Conservation (phyloP, 2,888 invertebrate genomes). For the Hypsopygia costalis region DNA sequence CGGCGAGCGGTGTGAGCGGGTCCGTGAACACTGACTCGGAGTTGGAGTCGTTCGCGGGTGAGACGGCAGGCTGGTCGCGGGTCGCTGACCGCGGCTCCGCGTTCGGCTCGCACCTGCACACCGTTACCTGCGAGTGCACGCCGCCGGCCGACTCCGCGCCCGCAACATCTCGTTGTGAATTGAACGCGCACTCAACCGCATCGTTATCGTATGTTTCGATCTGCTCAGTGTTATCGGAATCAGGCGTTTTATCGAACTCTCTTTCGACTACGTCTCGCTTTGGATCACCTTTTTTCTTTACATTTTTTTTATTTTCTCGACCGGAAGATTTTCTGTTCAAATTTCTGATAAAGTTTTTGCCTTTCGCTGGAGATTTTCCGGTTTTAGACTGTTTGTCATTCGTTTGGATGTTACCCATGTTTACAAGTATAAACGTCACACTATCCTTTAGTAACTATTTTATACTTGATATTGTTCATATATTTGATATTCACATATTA, state of each 20-base stretch:
- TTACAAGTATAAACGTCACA: constrained; percentile 8
- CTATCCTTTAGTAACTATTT: background rate
- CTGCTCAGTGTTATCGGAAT: constrained; percentile 70
- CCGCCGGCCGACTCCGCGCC: constrained; percentile 42
- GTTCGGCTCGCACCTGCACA: constrained; percentile 65
- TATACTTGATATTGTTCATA: too few species aligned
- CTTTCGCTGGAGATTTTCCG: constrained; percentile 79
- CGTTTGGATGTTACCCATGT: constrained; percentile 79
- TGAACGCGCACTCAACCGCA: constrained; percentile 68
- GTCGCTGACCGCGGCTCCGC: constrained; percentile 71
- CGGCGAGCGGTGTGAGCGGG: constrained; percentile 82
- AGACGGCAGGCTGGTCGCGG: constrained; percentile 55
- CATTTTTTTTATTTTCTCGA: constrained; percentile 65
- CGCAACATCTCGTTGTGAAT: constrained; percentile 52
- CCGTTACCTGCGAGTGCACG: constrained; percentile 70
- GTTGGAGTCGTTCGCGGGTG: constrained; percentile 76
- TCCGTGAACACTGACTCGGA: constrained; percentile 90
- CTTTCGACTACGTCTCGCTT: constrained; percentile 59
- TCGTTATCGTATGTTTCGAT: constrained; percentile 71
- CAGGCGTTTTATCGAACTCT: constrained; percentile 69
- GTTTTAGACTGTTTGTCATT: constrained; percentile 74
- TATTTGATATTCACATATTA: constrained; percentile 1
- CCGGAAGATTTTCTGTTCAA: constrained; percentile 65
- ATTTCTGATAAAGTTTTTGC: constrained; percentile 78
- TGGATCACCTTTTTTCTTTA: constrained; percentile 57